Conservation (phyloP, 2,113 vertebrate genomes). For the Prunella fulvescens region DNA sequence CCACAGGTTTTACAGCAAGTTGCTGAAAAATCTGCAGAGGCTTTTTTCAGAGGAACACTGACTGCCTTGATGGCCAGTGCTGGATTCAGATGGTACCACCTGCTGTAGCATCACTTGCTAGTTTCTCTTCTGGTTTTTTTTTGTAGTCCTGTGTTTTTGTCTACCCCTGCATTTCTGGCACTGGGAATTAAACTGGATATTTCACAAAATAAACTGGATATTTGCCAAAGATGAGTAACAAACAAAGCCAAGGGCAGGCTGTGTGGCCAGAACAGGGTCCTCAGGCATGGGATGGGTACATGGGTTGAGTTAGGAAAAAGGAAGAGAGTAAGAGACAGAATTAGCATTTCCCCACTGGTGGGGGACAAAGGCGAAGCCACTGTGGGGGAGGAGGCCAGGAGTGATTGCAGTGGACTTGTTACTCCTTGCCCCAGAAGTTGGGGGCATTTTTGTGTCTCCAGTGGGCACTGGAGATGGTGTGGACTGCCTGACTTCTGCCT, state of each 20-base stretch:
- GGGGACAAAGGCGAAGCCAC: neutral
- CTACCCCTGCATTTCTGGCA: neutral
- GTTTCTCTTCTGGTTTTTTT: neutral
- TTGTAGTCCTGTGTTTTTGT: neutral
- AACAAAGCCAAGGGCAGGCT: neutral
- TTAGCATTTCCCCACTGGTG: neutral
- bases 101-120: neutral
- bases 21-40: neutral
- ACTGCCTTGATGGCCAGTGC: too few relatives aligned
- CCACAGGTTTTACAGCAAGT: neutral
- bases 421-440: neutral
- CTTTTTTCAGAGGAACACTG: neutral
- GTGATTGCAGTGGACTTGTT: neutral
- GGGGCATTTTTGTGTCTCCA: neutral
- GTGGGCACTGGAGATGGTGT: neutral
- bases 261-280: neutral
- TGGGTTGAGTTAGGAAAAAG: neutral
- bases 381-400: neutral
- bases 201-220: neutral
- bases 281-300: accelerated
- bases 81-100: neutral
- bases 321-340: neutral
- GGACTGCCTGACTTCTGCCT: neutral
- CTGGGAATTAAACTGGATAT: neutral
- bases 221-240: neutral